Evolutionary conservation across 1,140 invertebrate species (phyloP).

Genomic region (Neoseiulus cucumeris): DNA sequence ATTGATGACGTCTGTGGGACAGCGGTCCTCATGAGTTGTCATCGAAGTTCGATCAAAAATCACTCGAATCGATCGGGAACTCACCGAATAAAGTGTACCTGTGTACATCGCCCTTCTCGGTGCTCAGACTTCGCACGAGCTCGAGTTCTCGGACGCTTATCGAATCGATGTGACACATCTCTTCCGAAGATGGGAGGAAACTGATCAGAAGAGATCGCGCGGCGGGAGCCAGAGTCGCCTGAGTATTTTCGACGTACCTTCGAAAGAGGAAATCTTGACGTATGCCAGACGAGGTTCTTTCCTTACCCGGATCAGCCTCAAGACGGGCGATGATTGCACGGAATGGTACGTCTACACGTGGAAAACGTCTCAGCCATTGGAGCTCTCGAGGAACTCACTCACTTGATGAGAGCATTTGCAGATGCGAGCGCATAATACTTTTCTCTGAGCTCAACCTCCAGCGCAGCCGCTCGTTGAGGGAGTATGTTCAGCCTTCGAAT

Average conservation of each 20-base stretch:
- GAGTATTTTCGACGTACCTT: not conserved
- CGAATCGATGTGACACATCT: not conserved
- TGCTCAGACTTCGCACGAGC: not conserved
- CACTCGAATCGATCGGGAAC: not conserved
- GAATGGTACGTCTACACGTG: not conserved
- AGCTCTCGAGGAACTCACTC: not conserved
- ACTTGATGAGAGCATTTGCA: not conserved
- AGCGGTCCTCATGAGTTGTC: too few species aligned
- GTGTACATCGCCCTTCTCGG: not conserved
- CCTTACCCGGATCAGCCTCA: not conserved
- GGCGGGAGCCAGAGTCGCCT: not conserved
- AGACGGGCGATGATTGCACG: not conserved
- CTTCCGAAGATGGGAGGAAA: not conserved
- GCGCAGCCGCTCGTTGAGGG: not conserved
- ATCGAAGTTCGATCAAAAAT: not conserved
- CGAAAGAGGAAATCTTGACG: not conserved
- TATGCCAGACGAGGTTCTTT: not conserved
- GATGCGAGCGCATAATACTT: constrained; percentile 9
- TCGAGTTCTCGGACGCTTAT: not conserved
- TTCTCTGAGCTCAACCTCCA: not conserved
- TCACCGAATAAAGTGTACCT: constrained; percentile 3
- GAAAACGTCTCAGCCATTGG: not conserved
- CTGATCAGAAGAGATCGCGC: not conserved
- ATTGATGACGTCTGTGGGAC: not conserved
- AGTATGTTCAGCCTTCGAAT: not conserved